Conservation (phyloP, 2,797 vertebrate species). For the Threskiornis aethiopicus region DNA sequence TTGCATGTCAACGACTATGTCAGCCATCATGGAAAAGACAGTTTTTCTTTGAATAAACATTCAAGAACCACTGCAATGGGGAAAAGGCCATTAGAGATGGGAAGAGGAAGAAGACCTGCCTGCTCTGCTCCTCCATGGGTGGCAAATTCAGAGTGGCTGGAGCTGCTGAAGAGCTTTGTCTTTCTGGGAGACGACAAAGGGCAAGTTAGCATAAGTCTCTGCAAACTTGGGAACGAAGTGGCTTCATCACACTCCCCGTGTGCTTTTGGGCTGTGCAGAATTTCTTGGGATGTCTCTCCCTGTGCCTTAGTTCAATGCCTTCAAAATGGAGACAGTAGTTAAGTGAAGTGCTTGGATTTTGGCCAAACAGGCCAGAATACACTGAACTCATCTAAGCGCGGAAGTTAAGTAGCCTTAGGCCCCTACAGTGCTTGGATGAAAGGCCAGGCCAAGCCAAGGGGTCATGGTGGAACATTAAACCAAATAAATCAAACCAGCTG, state of each 20-base stretch:
- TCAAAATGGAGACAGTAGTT: background rate
- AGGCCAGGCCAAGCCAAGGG: conserved; percentile 26
- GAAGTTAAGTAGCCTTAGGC: conserved; percentile 35
- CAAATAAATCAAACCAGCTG: conserved; percentile 50
- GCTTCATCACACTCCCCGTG: accelerated
- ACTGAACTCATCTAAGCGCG: background rate
- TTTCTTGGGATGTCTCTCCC: background rate
- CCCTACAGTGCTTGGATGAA: background rate
- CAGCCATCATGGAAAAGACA: background rate
- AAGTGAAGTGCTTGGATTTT: conserved; percentile 7
- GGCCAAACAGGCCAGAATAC: background rate
- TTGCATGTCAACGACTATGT: background rate
- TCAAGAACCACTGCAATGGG: background rate
- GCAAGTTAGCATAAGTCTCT: background rate
- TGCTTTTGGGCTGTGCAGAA: background rate
- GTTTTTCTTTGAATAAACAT: background rate
- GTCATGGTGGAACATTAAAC: conserved; percentile 26
- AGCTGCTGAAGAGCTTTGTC: background rate
- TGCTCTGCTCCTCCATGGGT: background rate
- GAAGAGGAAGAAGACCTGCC: background rate
- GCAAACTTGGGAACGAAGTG: background rate
- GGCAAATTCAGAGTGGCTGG: background rate
- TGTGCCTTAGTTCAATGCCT: background rate
- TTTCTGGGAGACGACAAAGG: background rate
- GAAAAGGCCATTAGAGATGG: background rate